These are phyloP conservation scores for Brachyhypopomus occidentalis DNA, from an alignment of 2,113 vertebrate genomes.

Conservation along the genomic window DNA sequence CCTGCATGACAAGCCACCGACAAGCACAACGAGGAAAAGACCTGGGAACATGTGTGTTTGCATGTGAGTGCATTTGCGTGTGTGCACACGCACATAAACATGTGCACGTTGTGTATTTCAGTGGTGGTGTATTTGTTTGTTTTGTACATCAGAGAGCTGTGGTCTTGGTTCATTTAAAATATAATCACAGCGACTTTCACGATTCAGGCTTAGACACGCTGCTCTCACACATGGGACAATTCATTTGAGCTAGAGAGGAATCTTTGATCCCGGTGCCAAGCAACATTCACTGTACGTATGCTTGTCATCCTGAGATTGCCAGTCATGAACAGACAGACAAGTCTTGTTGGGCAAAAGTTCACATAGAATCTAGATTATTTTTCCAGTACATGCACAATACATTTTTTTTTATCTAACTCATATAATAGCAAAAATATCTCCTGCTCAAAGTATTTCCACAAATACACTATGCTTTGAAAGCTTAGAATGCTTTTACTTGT, in stretches of 20 bases:
- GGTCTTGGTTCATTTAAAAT: conserved; percentile 9
- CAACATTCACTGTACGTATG: neutral
- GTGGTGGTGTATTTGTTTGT: conserved; percentile 19
- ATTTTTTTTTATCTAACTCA: too few species aligned
- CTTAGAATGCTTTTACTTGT: too few species aligned
- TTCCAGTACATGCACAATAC: too few species aligned
- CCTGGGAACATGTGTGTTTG: neutral
- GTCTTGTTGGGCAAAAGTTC: neutral
- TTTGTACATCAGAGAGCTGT: conserved; percentile 17
- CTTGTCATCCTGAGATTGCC: neutral
- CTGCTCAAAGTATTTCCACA: too few species aligned
- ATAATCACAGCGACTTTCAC: conserved; percentile 12
- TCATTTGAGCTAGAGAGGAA: neutral
- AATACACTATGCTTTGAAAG: too few species aligned
- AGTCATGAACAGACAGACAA: neutral
- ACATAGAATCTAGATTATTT: too few species aligned
- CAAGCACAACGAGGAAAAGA: neutral
- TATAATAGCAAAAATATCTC: too few species aligned
- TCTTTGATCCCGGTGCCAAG: conserved; percentile 29
- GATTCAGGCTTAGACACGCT: neutral
- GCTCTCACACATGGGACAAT: conserved; percentile 40
- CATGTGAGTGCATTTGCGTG: neutral
- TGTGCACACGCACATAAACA: conserved; percentile 7
- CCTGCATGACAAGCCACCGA: neutral
- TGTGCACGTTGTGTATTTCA: neutral